A percentile compares a stretch with the other conserved stretches of the same genome.
phyloP scores from a whole-genome alignment of 1,140 invertebrate genomes.

The Nymphalis io region DNA sequence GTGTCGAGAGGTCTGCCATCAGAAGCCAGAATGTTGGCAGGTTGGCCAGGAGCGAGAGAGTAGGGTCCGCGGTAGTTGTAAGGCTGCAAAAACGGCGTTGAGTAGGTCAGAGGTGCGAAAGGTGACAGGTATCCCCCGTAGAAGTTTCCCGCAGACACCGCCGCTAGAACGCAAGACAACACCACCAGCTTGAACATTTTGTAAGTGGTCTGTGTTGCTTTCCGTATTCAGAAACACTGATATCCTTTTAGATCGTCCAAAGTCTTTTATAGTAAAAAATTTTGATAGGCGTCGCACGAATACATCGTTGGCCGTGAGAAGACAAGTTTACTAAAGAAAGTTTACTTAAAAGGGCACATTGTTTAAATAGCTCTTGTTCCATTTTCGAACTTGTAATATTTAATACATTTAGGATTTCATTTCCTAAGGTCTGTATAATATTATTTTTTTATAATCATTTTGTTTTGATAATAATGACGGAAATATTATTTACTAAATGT shows the following conservation, averaged over 20 bases:
- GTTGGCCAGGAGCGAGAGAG: constrained; percentile 59
- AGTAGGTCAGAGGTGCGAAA: constrained; percentile 39
- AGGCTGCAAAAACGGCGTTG: constrained; percentile 40
- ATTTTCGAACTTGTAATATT: too few species aligned
- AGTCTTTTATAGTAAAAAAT: constrained; percentile 55
- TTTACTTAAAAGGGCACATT: constrained; percentile 9
- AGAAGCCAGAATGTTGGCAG: constrained; percentile 52
- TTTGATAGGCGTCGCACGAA: constrained; percentile 51
- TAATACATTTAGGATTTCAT: too few species aligned
- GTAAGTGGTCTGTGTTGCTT: constrained; percentile 72
- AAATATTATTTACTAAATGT: too few species aligned
- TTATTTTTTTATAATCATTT: too few species aligned
- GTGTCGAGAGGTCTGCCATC: constrained; percentile 64
- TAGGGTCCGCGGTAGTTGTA: constrained; percentile 62
- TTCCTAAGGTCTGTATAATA: too few species aligned
- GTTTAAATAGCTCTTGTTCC: too few species aligned
- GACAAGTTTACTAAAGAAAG: constrained; percentile 16
- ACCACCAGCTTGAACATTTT: constrained; percentile 81
- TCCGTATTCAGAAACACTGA: constrained; percentile 57
- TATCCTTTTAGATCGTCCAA: constrained; percentile 35
- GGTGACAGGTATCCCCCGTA: constrained; percentile 29
- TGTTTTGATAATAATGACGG: too few species aligned
- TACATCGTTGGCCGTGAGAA: constrained; percentile 55
- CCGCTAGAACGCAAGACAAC: constrained; percentile 73
- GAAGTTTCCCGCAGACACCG: not conserved